Evolutionary conservation across 2,888 invertebrate genomes (phyloP), one percentile per base, ranked within the genome.

Genomic region (Brenthis ino): DNA sequence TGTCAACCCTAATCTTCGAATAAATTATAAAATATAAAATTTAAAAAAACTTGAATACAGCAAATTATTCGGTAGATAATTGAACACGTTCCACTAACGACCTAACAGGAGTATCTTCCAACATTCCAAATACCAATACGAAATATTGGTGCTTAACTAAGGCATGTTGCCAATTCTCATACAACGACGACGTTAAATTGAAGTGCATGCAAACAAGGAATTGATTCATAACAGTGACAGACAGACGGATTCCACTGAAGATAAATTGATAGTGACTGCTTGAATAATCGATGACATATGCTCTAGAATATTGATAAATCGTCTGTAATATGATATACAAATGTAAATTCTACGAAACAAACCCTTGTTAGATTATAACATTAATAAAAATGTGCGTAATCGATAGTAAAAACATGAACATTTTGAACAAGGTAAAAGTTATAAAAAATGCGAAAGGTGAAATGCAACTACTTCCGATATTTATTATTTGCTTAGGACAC

Each of bases 181-280:
- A 75, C 77, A 77, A 81, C 77, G 80, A 80, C 77, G 80, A 76
- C 78, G 76, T 76, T 77, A 74, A 80, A 83, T 81, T 80, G 76
- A 77, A 80, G 78, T 77, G 77, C 75, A 77, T 76, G 76, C 77
- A 80, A 79, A 81, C 78, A 79, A 79, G 78, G 65, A 73, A 71
- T 74, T 65, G 77, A 77, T 79, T 81, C 76, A 79, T 60, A 60
- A 60, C 60, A 48, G 79, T 79, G 80, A 79, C 76, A 57, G 64
- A 73, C 70, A 72, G 72, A 73, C 66, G 65, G 65, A 60, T 65
- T 57, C 71, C 69, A 53, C 63, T 69, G 75, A n/a, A 60, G 48
- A 72, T 63, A 71, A 57, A 79, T 68, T 64, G 65, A 64, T 57
- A 51, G 57, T 60, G 64, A 68, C 58, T 64, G 55, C 28, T 61